Percentiles rank a stretch among this genome's conserved stretches.
Evolutionary conservation across 2,888 invertebrate genomes (phyloP).

Genomic region (Andrena praecox): DNA sequence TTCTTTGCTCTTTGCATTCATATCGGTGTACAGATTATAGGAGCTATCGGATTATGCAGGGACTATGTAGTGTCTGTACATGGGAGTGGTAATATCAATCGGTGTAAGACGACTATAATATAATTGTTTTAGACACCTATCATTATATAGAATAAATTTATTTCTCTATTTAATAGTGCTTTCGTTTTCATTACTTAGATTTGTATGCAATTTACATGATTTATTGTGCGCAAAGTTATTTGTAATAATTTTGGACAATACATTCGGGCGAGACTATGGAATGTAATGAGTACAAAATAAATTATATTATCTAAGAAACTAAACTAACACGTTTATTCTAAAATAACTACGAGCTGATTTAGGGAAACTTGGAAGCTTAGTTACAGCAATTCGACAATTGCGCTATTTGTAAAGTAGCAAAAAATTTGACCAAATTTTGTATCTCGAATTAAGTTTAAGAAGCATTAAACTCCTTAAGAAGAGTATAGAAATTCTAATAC

Average conservation of each 20-base stretch:
- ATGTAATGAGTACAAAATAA: constrained; percentile 41
- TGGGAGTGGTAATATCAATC: constrained; percentile 52
- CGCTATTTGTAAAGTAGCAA: background rate
- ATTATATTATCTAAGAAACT: constrained; percentile 27
- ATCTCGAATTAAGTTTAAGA: background rate
- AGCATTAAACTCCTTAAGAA: constrained; percentile 1
- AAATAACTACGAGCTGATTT: background rate
- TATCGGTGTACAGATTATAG: constrained; percentile 41
- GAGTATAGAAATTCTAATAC: background rate
- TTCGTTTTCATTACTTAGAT: constrained; percentile 36
- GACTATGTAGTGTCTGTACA: constrained; percentile 43
- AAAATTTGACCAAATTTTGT: background rate
- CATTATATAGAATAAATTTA: constrained; percentile 50
- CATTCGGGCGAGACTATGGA: constrained; percentile 23
- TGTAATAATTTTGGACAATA: constrained; percentile 39
- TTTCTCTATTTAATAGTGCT: constrained; percentile 49
- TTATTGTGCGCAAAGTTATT: constrained; percentile 10
- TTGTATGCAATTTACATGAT: constrained; percentile 34
- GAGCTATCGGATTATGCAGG: constrained; percentile 44
- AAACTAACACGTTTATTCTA: constrained; percentile 9
- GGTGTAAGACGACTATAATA: constrained; percentile 46
- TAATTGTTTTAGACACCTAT: constrained; percentile 53
- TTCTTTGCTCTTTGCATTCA: constrained; percentile 32
- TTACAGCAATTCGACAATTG: background rate
- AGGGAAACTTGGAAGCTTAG: background rate